These are phyloP conservation scores for Notiomystis cincta DNA, from an alignment of 2,113 vertebrate genomes.

Conservation along the genomic window DNA sequence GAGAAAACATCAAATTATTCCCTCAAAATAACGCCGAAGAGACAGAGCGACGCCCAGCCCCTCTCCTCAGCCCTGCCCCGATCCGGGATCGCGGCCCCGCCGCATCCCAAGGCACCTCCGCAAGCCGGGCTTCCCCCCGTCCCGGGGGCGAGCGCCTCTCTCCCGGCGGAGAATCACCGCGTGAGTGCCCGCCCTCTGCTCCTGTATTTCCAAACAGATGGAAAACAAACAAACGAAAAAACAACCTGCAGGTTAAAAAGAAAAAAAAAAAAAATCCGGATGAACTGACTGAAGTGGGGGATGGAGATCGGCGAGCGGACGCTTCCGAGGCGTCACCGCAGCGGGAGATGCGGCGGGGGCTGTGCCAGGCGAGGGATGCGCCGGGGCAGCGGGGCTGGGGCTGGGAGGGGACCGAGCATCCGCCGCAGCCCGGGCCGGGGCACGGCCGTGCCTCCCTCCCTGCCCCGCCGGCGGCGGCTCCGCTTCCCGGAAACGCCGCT, in stretches of 20 bases:
- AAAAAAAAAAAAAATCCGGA: too few relatives aligned
- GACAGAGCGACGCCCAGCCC: not conserved
- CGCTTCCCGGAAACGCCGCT: not conserved
- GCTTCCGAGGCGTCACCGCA: not conserved
- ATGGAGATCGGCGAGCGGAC: not conserved
- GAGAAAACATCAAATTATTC: not conserved
- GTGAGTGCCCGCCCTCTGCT: not conserved
- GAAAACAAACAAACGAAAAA: not conserved
- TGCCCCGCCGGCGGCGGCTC: not conserved
- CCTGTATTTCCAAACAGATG: not conserved
- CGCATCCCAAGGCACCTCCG: not conserved
- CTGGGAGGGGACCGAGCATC: not conserved
- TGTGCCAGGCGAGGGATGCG: not conserved
- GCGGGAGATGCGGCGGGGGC: not conserved
- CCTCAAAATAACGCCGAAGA: too few relatives aligned
- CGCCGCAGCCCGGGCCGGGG: not conserved
- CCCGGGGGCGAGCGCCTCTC: not conserved
- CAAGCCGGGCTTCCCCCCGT: too few relatives aligned
- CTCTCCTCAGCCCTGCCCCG: not conserved
- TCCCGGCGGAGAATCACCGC: rapidly evolving
- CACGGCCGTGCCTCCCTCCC: not conserved
- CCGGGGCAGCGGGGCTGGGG: too few relatives aligned
- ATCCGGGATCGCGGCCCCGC: too few relatives aligned
- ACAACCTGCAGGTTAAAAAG: too few relatives aligned
- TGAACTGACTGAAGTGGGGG: rapidly evolving